Percentiles rank a stretch among this genome's conserved stretches.
Evolutionary conservation across 2,797 vertebrate species (phyloP).

Genomic region (Myotis planiceps): DNA sequence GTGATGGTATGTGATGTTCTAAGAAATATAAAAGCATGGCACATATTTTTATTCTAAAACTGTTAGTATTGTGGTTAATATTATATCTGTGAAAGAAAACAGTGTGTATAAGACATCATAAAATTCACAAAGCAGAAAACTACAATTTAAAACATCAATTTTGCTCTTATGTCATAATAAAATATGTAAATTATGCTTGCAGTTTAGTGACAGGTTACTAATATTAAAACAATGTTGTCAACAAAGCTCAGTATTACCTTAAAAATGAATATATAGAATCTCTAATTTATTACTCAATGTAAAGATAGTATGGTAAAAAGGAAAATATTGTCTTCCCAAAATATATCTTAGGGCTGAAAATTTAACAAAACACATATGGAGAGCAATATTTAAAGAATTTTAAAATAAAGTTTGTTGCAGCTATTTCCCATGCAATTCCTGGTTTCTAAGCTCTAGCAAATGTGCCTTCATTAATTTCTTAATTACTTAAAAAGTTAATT

Average conservation of each 20-base stretch:
- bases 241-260: not conserved
- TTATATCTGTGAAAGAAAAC: constrained; percentile 14
- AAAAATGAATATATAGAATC: not conserved
- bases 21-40: not conserved
- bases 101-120: not conserved
- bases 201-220: not conserved
- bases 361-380: not conserved
- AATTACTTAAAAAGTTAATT: not conserved
- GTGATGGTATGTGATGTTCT: not conserved
- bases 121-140: constrained; percentile 38
- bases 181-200: not conserved
- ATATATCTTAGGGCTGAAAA: not conserved
- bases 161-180: not conserved
- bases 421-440: constrained; percentile 20
- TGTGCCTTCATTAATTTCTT: not conserved
- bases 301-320: not conserved
- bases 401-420: not conserved
- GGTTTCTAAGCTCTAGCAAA: not conserved
- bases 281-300: not conserved
- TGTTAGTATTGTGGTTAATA: not conserved
- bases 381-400: not conserved
- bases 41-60: not conserved
- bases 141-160: not conserved
- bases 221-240: not conserved
- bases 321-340: not conserved